Percentiles rank a stretch among this genome's conserved stretches.
These are phyloP conservation scores for Dinoponera quadriceps DNA, from an alignment of 1,140 invertebrate species.

Conservation along the genomic window DNA sequence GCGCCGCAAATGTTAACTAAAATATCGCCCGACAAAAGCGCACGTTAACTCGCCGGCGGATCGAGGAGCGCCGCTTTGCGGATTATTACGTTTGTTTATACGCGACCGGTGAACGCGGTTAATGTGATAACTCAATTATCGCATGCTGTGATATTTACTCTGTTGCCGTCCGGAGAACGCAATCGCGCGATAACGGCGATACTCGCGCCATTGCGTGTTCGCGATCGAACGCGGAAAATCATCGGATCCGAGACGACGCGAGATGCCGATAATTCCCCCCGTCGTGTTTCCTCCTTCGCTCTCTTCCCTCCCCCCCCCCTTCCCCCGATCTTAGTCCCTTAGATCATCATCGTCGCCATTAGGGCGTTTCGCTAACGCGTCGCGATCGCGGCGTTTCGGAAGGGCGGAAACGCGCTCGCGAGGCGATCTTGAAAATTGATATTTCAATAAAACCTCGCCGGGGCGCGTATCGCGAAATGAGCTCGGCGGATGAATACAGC, in stretches of 20 bases:
- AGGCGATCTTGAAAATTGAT: not conserved
- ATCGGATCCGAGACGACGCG: too few species aligned
- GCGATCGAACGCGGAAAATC: not conserved
- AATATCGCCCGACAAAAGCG: constrained; percentile 56
- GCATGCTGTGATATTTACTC: constrained; percentile 33
- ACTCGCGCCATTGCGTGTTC: not conserved
- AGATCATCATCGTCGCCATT: too few species aligned
- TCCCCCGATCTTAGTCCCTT: too few species aligned
- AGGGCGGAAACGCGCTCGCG: too few species aligned
- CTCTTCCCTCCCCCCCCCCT: too few species aligned
- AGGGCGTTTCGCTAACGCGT: too few species aligned
- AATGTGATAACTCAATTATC: constrained; percentile 70
- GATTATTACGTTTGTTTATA: constrained; percentile 71
- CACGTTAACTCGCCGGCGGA: constrained; percentile 48
- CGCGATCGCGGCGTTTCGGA: too few species aligned
- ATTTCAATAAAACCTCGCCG: not conserved
- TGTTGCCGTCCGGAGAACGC: constrained; percentile 43
- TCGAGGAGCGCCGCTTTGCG: constrained; percentile 55
- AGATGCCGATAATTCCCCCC: too few species aligned
- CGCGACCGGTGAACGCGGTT: constrained; percentile 44
- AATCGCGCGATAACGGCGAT: constrained; percentile 4
- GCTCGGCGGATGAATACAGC: not conserved
- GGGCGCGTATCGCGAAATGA: not conserved
- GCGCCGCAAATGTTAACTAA: constrained; percentile 42
- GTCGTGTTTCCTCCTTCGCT: too few species aligned